Base-by-base conservation (phyloP, 2,797 vertebrate genomes). In the Huso huso region DNA sequence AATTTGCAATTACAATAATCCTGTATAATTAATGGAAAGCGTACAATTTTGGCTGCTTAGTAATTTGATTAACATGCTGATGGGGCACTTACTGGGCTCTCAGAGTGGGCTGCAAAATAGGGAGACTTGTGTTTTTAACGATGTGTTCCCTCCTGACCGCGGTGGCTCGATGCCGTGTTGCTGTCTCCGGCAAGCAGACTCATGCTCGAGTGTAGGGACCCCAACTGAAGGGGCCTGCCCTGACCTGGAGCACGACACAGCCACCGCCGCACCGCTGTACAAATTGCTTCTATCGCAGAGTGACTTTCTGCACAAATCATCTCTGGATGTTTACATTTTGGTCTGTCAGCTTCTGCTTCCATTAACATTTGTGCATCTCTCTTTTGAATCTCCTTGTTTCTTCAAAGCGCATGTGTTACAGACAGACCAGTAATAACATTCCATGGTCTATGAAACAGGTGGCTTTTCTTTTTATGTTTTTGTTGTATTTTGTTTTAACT, bases 21-120 rank as follows among this genome's bases (percentile, higher is more conserved):
- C 93, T 92, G 92, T 92, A 93, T 94, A 95, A 95, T 96, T 96
- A 95, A 96, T 95, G 94, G 94, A 94, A 94, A 93, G 88, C 89
- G 87, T 93, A 91, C 91, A 88, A 89, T 94, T 93, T 92, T 92
- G 87, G 91, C 91, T 91, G 87, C 88, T 84, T 84, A 87, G 91
- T 94, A 95, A 95, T 95, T 94, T 92, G 92, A 94, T 94, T 93
- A 95, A 94, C 93, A 91, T 90, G 90, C 90, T 92, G 93, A 94
- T 88, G 93, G 92, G 92, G 91, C 87, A 89, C 92, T 95, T 92
- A 93, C 83, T 80, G 80, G 83, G 78, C 76, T 86, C 77, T 84
- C 81, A 50, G 77, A 74, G 78, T 64, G 55, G 73, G 74, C 68
- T 64, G 73, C 60, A 63, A 70, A 68, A 71, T 71, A n/a, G 48